A percentile compares a stretch with the other conserved stretches of the same genome.
phyloP scores from a whole-genome alignment of 1,140 invertebrate species.

The Aphelenchoides besseyi region DNA sequence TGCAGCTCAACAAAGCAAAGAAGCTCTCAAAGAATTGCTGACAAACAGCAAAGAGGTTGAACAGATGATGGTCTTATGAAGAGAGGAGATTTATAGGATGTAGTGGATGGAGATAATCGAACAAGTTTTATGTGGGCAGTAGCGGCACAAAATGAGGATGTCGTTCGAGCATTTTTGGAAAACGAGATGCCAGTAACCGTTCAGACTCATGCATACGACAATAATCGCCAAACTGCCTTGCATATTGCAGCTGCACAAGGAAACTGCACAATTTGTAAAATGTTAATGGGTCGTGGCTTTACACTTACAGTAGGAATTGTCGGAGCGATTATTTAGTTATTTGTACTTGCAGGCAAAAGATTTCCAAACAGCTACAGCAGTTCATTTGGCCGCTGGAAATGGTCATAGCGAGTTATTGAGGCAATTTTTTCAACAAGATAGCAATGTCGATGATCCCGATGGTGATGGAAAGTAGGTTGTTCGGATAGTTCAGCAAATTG shows the following conservation, averaged over 20 bases:
- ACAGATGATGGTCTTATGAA: conserved; percentile 27
- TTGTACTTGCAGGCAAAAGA: conserved; percentile 36
- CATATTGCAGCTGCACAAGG: conserved; percentile 42
- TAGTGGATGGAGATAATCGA: conserved; percentile 35
- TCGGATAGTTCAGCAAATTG: background rate
- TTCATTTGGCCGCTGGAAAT: conserved; percentile 36
- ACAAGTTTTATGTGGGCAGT: conserved; percentile 49
- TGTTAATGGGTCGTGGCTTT: conserved; percentile 30
- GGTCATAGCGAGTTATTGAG: conserved; percentile 16
- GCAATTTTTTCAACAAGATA: background rate
- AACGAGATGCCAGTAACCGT: conserved; percentile 1
- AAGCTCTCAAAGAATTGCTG: conserved; percentile 30
- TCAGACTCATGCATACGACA: conserved; percentile 13
- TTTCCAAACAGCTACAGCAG: conserved; percentile 36
- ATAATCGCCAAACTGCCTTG: conserved; percentile 31
- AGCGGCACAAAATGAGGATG: conserved; percentile 36
- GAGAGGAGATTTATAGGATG: conserved; percentile 27
- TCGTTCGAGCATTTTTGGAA: conserved; percentile 37
- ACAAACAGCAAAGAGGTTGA: conserved; percentile 25
- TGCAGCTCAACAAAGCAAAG: conserved; percentile 36
- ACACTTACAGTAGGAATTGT: conserved; percentile 22
- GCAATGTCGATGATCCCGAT: conserved; percentile 14
- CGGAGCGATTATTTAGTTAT: background rate
- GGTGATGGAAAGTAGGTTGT: conserved; percentile 18
- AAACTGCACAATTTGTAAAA: conserved; percentile 39